Evolutionary conservation across 1,140 invertebrate genomes (phyloP), one percentile per base, ranked within the genome.

Genomic region (Euschistus heros): DNA sequence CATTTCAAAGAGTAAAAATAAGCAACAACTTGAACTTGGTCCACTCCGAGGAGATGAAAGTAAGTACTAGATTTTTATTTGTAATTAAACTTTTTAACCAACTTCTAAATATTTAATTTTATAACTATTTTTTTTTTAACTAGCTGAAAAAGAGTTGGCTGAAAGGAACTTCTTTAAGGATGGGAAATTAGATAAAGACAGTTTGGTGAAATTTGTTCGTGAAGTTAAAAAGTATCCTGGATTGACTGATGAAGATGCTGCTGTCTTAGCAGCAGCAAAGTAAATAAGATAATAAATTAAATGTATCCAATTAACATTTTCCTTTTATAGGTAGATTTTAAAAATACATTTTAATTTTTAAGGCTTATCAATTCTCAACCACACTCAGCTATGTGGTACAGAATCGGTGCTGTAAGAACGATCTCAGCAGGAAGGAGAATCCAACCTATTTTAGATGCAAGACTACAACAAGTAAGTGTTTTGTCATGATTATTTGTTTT

Each of bases 301-400:
- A 37, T 13, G 13, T 37, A n/a, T 37, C 1, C 33, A 37, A 37
- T 37, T 10, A 10, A 10, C 5, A 10, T 1, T 37, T 37, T 37
- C 10, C 8, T 37, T 37, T 37, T 37, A 37, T 10, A 37, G 10
- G 10, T 10, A 37, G 33, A 37, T 37, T 10, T 4, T 37, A 1
- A 37, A 37, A 37, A 37, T 37, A 6, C 10, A 62, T 47, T 60
- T 6, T 65, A 42, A 52, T 63, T 37, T 69, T 69, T 17, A 42
- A 77, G 80, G 66, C 69, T 84, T 20, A 74, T 80, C 18, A 77
- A 83, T 68, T 74, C 78, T 24, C 75, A 79, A 67, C 74, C 75
- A 1, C 81, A 83, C 66, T 76, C 75, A 20, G 73, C 80, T 14
- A 76, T 80, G 66, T 84, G 82, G 81, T 85, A 85, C 72, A 74